Percentiles rank a stretch among this genome's conserved stretches.
Conservation (phyloP, 2,888 invertebrate species). For the Microctonus brassicae region DNA sequence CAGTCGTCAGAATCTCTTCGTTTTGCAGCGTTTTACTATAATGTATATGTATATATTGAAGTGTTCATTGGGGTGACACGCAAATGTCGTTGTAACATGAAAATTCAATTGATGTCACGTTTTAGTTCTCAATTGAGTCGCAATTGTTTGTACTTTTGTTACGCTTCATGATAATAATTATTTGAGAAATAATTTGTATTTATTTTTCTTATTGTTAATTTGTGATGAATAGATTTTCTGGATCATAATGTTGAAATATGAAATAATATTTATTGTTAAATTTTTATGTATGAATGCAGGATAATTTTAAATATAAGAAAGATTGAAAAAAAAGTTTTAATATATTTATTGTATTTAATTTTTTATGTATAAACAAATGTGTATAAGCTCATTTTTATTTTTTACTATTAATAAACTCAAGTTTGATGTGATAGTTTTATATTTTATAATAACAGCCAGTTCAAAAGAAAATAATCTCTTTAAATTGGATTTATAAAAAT, state of each 20-base stretch:
- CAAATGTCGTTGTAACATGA: conserved; percentile 17
- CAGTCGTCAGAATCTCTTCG: conserved; percentile 13
- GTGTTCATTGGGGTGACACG: conserved; percentile 4
- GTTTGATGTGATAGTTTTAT: no score
- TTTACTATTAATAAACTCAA: no score
- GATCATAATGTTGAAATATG: neutral
- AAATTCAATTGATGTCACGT: conserved; percentile 20
- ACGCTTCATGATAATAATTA: neutral
- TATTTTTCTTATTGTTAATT: neutral
- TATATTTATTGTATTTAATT: no score
- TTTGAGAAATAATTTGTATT: neutral
- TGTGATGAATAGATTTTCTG: neutral
- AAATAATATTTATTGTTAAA: no score
- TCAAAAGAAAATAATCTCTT: no score
- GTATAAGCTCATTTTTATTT: no score
- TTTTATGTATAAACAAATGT: no score
- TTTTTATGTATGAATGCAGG: no score
- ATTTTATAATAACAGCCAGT: no score
- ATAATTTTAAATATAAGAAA: no score
- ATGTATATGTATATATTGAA: conserved; percentile 8
- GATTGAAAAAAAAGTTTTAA: no score
- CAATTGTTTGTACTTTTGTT: neutral
- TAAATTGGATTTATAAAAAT: no score
- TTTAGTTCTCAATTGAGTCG: neutral
- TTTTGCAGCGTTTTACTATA: neutral